Evolutionary conservation across 1,140 invertebrate genomes (phyloP), one percentile per base, ranked within the genome.

Genomic region (Drosophila repleta): DNA sequence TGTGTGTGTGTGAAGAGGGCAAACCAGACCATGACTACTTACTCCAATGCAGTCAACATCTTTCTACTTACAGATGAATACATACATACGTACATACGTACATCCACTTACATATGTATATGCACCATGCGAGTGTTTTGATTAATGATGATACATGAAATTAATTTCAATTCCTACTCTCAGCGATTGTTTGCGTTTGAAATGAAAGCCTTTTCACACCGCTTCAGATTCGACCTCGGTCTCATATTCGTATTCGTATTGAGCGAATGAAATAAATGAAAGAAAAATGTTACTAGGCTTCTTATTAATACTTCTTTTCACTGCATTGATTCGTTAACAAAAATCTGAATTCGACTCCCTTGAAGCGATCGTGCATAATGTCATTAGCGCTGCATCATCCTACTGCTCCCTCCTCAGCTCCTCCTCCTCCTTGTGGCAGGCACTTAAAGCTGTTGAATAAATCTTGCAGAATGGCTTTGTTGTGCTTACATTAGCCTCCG

Each of bases 91-190:
- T 55, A 18, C 55, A 76, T 52, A 76, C 61, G 29, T 71, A 71
- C 62, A 80, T 39, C 55, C 72, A 76, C 57, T 17, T 18, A 67
- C 61, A 72, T 64, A 62, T 35, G 32, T 35, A 35, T 35, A 35
- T 35, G 60, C 72, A 58, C 76, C 61, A 35, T 72, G 70, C 64
- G 82, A 88, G 83, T 87, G 83, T 87, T 87, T 87, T 87, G 83
- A 87, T 87, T 88, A 89, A 87, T 87, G 83, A 87, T 87, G 83
- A 87, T 87, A 87, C 84, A 88, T 87, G 83, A 88, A 87, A 89
- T 87, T 87, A 87, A 88, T 87, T 87, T 87, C 83, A 88, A 87
- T 88, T 87, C 75, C 79, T 76, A 79, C 79, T 76, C 80, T 55
- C 43, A 64, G 57, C 79, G 83, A 89, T 87, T 87, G 83, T 87